Base-by-base conservation (phyloP, 2,797 vertebrate genomes). In the Gambelia wislizenii region DNA sequence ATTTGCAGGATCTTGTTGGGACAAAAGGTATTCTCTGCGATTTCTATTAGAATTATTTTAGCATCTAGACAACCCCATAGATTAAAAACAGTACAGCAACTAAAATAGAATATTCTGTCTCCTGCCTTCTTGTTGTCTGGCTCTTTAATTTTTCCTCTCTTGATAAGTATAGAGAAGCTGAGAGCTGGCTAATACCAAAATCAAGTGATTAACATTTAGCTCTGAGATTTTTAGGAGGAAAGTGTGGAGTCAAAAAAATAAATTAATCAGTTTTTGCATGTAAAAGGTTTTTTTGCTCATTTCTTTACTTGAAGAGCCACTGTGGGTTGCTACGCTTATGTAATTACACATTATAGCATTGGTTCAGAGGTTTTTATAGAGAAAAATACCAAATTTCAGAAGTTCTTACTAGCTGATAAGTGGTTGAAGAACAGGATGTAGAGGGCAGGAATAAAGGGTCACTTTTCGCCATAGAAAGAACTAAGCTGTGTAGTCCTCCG, bases 371-470 rank as follows among this genome's bases (percentile, higher is more conserved):
- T 22, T 20, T 78, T 79, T n/a, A 79, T 56, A 13, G 6, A 54
- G 49, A 79, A 79, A 80, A 20, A 80, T 80, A 56, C 39, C 78
- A n/a, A 81, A 56, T 52, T 80, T 59, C 52, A 59, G 54, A 81
- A 33, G n/a, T 20, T 59, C n/a, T 59, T 59, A 81, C 9, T n/a
- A 42, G 22, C 9, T 44, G 39, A 9, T 61, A 42, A 14, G 6
- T 64, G 4, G 22, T 61, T 42, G 25, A 64, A 82, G 27, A 36
- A 59, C 36, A 59, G 20, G 22, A 42, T 30, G 39, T 47, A 84
- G 33, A 25, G 20, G 18, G 22, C 0, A 36, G 47, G 33, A 25
- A 67, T 87, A 67, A 52, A 54, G 12, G 13, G 4, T 72, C 47
- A 69, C 12, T 70, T 83, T 27, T 86, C 39, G 47, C 44, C 61